Evolutionary conservation across 2,888 invertebrate species (phyloP).

Genomic region (Drosophila greeni): DNA sequence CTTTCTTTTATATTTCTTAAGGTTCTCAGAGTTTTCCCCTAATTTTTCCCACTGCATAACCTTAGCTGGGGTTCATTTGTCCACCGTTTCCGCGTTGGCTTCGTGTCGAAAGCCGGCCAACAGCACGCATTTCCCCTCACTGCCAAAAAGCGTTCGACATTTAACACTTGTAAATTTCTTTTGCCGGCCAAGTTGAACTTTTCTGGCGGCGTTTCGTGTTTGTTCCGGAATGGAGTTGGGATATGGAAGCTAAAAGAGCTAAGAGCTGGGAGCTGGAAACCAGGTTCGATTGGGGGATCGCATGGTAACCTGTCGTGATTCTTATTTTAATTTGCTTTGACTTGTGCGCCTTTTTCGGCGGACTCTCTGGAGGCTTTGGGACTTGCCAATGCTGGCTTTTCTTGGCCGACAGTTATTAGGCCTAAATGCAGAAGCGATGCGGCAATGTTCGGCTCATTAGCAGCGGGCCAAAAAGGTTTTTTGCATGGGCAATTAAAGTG

Average conservation of each 20-base stretch:
- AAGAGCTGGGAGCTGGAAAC: conserved; percentile 13
- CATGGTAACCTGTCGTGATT: conserved; percentile 76
- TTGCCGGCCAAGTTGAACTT: conserved; percentile 44
- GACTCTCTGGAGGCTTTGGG: conserved; percentile 1
- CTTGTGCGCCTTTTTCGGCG: conserved; percentile 71
- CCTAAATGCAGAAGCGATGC: conserved; percentile 64
- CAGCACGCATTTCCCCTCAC: conserved; percentile 70
- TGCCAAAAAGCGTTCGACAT: conserved; percentile 62
- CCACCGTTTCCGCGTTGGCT: conserved; percentile 46
- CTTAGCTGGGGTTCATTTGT: conserved; percentile 39
- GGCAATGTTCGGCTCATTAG: conserved; percentile 66
- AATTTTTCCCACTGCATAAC: conserved; percentile 4
- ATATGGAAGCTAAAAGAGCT: conserved; percentile 20
- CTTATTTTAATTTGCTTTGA: conserved; percentile 76
- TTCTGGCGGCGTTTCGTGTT: conserved; percentile 58
- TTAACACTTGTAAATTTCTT: conserved; percentile 73
- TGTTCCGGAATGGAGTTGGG: conserved; percentile 46
- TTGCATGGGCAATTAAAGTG: conserved; percentile 34
- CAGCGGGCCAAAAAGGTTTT: conserved; percentile 45
- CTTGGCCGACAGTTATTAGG: conserved; percentile 65
- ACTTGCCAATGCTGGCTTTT: conserved; percentile 35
- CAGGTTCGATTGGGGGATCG: conserved; percentile 49
- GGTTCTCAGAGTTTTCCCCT: rapidly evolving
- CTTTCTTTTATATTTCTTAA: too few species aligned
- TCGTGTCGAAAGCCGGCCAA: conserved; percentile 68